Evolutionary conservation across 1,140 invertebrate genomes (phyloP).

Genomic region (Thaumetopoea pityocampa): DNA sequence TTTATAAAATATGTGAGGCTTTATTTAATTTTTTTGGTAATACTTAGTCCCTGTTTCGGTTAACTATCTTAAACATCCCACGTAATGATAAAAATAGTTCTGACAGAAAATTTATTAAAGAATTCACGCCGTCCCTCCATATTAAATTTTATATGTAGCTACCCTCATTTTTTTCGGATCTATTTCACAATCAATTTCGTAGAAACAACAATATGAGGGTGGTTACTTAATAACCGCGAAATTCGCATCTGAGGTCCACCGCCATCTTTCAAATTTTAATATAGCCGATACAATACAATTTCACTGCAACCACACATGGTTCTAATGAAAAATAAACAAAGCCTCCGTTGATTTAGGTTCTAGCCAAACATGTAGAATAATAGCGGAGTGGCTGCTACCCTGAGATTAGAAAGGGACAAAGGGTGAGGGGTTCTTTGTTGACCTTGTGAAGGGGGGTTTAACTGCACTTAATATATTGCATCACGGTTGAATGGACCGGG

Average conservation of each 20-base stretch:
- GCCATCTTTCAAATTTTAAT: constrained; percentile 25
- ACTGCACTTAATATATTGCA: constrained; percentile 27
- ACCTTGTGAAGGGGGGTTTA: constrained; percentile 22
- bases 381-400: constrained; percentile 19
- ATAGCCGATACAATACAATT: constrained; percentile 28
- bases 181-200: constrained; percentile 1
- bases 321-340: constrained; percentile 50
- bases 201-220: not conserved
- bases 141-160: too few relatives aligned
- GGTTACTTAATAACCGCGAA: constrained; percentile 2
- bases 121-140: too few relatives aligned
- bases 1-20: too few relatives aligned
- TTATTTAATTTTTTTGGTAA: too few relatives aligned
- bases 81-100: too few relatives aligned
- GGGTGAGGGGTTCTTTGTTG: constrained; percentile 29
- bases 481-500: not conserved
- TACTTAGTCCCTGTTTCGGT: too few relatives aligned
- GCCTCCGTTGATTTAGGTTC: constrained; percentile 32
- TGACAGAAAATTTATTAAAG: too few relatives aligned
- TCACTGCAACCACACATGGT: constrained; percentile 36
- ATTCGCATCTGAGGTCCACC: constrained; percentile 17
- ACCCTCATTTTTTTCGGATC: not conserved
- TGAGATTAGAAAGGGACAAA: constrained; percentile 22
- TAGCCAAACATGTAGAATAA: constrained; percentile 29
- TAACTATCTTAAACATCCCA: too few relatives aligned